These are phyloP conservation scores for Phoxinus dragarum DNA, from an alignment of 2,797 vertebrate species.

Conservation along the genomic window DNA sequence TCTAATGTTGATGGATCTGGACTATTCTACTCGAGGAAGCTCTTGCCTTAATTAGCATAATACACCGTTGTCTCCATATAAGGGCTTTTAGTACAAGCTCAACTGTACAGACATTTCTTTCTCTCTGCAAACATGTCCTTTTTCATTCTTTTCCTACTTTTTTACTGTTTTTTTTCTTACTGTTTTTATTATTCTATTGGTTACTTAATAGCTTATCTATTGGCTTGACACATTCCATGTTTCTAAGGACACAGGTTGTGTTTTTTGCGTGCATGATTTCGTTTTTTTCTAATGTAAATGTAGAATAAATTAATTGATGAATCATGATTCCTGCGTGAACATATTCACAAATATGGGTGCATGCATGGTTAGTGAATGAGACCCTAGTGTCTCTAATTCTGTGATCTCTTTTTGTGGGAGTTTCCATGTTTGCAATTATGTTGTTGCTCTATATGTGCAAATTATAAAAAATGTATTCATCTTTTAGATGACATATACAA, in stretches of 20 bases:
- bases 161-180: neutral
- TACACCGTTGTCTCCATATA: neutral
- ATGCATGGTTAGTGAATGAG: neutral
- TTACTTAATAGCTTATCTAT: neutral
- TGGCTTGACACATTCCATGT: neutral
- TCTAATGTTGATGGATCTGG: neutral
- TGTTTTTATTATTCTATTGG: neutral
- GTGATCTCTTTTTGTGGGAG: neutral
- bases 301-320: neutral
- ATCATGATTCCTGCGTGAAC: neutral
- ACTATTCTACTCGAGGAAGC: neutral
- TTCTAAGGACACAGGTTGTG: neutral
- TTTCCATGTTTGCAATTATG: neutral
- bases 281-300: neutral
- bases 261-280: neutral
- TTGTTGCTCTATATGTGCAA: slow-evolving; percentile 25
- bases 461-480: slow-evolving; percentile 16
- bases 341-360: neutral
- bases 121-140: neutral
- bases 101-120: neutral
- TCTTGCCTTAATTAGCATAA: neutral
- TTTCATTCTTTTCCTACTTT: neutral
- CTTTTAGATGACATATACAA: slow-evolving; percentile 74
- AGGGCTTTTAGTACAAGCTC: neutral
- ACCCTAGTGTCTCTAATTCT: neutral